Percentiles rank a stretch among this genome's conserved stretches.
Conservation (phyloP, 2,797 vertebrate genomes). For the Muscicapa comitata region DNA sequence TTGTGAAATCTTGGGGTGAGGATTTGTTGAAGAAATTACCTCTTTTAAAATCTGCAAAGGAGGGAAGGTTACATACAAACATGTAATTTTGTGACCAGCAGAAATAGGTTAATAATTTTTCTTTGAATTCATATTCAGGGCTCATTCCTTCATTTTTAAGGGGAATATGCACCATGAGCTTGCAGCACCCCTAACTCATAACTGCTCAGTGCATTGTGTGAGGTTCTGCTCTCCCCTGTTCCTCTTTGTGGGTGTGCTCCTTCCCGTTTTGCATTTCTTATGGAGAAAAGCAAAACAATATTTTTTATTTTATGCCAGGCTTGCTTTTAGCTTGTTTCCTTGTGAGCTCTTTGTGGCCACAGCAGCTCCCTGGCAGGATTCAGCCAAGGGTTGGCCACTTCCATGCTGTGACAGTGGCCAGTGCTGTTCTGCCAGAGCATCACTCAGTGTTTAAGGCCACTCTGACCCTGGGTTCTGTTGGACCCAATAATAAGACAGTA, state of each 20-base stretch:
- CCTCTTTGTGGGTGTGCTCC: neutral
- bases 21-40: neutral
- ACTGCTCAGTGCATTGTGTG: neutral
- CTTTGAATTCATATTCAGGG: neutral
- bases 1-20: neutral
- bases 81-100: neutral
- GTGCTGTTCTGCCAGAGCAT: neutral
- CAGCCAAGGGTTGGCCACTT: neutral
- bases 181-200: neutral
- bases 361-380: neutral
- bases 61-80: neutral
- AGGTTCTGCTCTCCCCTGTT: neutral
- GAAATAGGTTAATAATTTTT: neutral
- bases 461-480: neutral
- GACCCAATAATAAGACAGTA: no score
- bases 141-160: neutral
- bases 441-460: neutral
- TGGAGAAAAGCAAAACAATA: neutral
- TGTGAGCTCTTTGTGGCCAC: neutral
- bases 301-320: neutral
- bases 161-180: neutral
- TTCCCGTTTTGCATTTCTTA: neutral
- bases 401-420: accelerated
- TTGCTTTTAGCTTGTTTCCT: neutral
- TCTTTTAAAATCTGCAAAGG: neutral